Base-by-base conservation (phyloP, 2,113 vertebrate genomes). In the Lota lota region DNA sequence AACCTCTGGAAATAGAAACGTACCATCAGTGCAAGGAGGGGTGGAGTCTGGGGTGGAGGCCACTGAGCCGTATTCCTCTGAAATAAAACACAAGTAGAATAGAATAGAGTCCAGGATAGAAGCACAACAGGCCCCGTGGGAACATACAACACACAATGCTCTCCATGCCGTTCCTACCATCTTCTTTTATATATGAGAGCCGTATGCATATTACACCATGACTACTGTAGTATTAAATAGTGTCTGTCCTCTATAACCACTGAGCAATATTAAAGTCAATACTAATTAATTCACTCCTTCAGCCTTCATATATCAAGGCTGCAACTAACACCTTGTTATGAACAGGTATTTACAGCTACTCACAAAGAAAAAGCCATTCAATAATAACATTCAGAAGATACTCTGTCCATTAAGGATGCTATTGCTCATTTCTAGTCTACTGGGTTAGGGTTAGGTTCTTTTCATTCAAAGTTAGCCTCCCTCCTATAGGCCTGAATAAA, bases 1-100 rank as follows among this genome's bases (percentile, higher is more conserved):
- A 5, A 33, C 28, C 28, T 33, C 7, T 33, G 28, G 4, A 33
- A 2, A 1, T 61, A 60, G 17, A 4, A 67, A 64, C 69, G 40
- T 89, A 93, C 92, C 92, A 71, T 93, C 92, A 7, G 91, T 92
- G 84, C 91, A 93, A 2, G 92, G 87, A 77, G 92, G 92, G 2
- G 91, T 92, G 15, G 92, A 93, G 83, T 93, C 92, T 79, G 92
- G 92, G 61, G 92, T 93, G 67, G 92, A 93, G 16, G 86, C 90
- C 75, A 93, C 90, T 57, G 92, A 92, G 82, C 89, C 92, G 80
- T 89, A 91, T 85, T 93, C 92, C 90, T 92, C 92, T 93, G 85
- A 19, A 91, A 88, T 36, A 78, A 77, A 76, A 85, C 36, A 75
- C 14, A 50, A 69, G 51, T 15, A 53, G 51, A 17, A 53, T 15